These are phyloP conservation scores for Chrosomus eos DNA, from an alignment of 2,797 vertebrate species.

Conservation along the genomic window DNA sequence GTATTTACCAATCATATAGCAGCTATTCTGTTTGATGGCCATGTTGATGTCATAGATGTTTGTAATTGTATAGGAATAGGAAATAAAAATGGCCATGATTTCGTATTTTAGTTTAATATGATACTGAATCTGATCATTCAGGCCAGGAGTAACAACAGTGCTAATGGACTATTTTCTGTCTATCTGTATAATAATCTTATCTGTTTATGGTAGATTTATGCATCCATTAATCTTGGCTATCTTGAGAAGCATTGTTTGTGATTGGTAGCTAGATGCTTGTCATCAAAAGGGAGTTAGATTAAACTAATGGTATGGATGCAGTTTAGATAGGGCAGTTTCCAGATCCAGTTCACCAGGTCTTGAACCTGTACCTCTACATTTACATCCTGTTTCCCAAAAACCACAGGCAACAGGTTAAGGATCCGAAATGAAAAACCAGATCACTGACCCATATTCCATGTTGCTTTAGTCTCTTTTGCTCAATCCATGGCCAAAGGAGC, in stretches of 20 bases:
- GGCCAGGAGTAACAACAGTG: not conserved
- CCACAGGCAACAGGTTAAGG: not conserved
- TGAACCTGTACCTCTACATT: slow-evolving; percentile 1
- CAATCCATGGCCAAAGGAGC: not conserved
- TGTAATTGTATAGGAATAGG: not conserved
- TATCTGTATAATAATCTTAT: not conserved
- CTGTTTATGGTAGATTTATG: not conserved
- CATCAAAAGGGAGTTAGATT: slow-evolving; percentile 1
- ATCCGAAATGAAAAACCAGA: slow-evolving; percentile 2
- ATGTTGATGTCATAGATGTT: not conserved
- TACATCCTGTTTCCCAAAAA: not conserved
- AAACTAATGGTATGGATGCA: not conserved
- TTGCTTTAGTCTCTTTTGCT: not conserved
- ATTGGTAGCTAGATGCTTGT: slow-evolving; percentile 8
- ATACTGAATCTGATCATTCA: not conserved
- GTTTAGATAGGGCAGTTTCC: not conserved
- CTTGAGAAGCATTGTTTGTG: not conserved
- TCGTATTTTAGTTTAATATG: not conserved
- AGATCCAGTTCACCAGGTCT: not conserved
- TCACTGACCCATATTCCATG: not conserved
- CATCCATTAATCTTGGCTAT: slow-evolving; percentile 2
- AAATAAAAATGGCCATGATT: not conserved
- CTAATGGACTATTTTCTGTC: not conserved
- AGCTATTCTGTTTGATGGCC: slow-evolving; percentile 48
- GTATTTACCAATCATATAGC: too few species aligned